These are phyloP conservation scores for Melitaea athalia DNA, from an alignment of 2,888 invertebrate genomes.

Conservation along the genomic window DNA sequence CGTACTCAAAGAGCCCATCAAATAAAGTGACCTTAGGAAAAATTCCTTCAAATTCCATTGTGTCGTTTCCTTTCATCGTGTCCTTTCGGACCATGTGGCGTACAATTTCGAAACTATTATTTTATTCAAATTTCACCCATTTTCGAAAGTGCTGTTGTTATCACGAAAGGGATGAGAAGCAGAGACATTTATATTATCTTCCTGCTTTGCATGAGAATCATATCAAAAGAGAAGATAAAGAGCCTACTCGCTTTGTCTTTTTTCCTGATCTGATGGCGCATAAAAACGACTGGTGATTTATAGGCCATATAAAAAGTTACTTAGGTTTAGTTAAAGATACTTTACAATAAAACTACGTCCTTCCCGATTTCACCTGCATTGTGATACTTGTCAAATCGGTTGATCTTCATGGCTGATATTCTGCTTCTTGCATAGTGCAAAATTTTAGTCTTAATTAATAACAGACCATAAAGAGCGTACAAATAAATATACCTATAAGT, in stretches of 20 bases:
- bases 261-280: constrained; percentile 8
- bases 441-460: too few relatives aligned
- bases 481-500: too few relatives aligned
- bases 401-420: too few relatives aligned
- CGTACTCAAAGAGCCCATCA: constrained; percentile 46
- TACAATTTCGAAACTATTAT: constrained; percentile 67
- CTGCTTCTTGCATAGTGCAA: too few relatives aligned
- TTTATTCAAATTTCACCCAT: constrained; percentile 66
- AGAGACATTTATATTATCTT: constrained; percentile 33
- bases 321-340: neutral
- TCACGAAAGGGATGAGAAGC: constrained; percentile 48
- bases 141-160: constrained; percentile 49
- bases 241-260: constrained; percentile 26
- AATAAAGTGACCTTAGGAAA: constrained; percentile 54
- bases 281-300: neutral
- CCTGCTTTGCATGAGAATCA: constrained; percentile 38
- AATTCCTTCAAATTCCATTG: constrained; percentile 52
- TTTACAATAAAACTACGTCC: neutral
- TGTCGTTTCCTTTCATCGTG: constrained; percentile 38
- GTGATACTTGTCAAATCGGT: too few relatives aligned
- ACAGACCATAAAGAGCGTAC: too few relatives aligned
- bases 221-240: constrained; percentile 37
- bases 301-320: too few relatives aligned
- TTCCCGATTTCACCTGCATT: too few relatives aligned
- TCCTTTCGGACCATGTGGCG: constrained; percentile 53